Conservation (phyloP, 2,797 vertebrate species). For the Cyprinella venusta region DNA sequence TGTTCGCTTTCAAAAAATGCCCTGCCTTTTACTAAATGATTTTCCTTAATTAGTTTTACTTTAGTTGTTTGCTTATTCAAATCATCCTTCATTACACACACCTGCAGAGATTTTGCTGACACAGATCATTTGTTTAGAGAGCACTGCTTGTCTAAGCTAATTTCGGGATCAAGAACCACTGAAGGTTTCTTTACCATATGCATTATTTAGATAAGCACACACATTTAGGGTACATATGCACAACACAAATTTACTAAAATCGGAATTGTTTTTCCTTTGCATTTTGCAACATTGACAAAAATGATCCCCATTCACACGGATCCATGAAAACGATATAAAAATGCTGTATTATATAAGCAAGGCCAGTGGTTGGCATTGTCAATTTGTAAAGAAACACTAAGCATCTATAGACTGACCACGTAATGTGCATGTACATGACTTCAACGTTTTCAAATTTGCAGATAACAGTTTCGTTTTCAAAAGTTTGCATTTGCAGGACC, state of each 20-base stretch:
- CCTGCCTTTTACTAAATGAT: background rate
- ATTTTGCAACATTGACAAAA: background rate
- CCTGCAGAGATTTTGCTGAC: slow-evolving; percentile 7
- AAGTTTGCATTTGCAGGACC: too few species aligned
- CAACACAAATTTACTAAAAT: background rate
- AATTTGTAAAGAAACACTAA: background rate
- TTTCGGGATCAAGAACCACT: slow-evolving; percentile 1
- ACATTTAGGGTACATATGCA: background rate
- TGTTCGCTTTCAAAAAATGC: background rate
- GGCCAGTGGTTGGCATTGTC: background rate
- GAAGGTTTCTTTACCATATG: background rate
- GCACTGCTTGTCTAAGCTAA: slow-evolving; percentile 12
- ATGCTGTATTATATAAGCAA: background rate
- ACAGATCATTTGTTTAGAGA: slow-evolving; percentile 7
- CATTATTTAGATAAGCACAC: background rate
- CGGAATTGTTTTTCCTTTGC: background rate
- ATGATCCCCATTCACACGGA: background rate
- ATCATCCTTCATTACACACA: slow-evolving; percentile 16
- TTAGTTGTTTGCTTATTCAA: slow-evolving; percentile 1
- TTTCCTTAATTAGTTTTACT: slow-evolving; percentile 2
- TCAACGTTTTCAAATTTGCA: too few species aligned
- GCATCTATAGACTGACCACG: too few species aligned
- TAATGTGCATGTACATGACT: too few species aligned
- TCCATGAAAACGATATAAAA: background rate
- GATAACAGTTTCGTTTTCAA: too few species aligned